Evolutionary conservation across 2,113 vertebrate genomes (phyloP), one percentile per base, ranked within the genome.

Genomic region (Zapornia atra): DNA sequence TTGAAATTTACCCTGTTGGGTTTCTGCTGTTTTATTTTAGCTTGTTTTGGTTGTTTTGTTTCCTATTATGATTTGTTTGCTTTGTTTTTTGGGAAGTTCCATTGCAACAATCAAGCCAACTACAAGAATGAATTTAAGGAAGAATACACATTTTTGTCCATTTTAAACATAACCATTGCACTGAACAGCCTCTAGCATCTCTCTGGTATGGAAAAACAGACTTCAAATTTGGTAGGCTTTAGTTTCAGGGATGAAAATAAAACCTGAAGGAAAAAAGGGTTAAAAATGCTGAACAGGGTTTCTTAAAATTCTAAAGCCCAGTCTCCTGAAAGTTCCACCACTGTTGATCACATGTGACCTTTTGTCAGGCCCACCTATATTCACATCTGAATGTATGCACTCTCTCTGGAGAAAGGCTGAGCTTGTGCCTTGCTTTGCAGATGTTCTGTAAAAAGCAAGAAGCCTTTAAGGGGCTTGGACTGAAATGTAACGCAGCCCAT

Each of bases 61-160:
- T 90, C 50, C 29, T 70, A 54, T 86, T 66, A 78, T 64, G 86
- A 90, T 81, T 92, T 86, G 33, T 81, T 93, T 94, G 71, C 59
- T 83, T 93, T 86, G 80, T 40, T 92, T 92, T 96, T 91, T 92
- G 56, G 48, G 75, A 94, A 84, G 80, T 91, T 92, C 34, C 56
- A 63, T 93, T 92, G 42, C n/a, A 93, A n/a, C 42, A 91, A 12
- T 40, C 0, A 0, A 82, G 88, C 87, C 85, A 96, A 76, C 78
- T 82, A 42, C 17, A 38, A 61, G 66, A 38, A 72, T 65, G 57
- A 88, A 82, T 96, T 93, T 76, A 68, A 40, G 64, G 34, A 80
- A 90, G 61, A 95, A 91, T 64, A 79, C 28, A 48, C 0, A 0
- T 8, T 76, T 94, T 82, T 85, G 75, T 94, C 70, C 59, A 76